Base-by-base conservation (phyloP, 2,797 vertebrate genomes). In the Cryptoprocta ferox region DNA sequence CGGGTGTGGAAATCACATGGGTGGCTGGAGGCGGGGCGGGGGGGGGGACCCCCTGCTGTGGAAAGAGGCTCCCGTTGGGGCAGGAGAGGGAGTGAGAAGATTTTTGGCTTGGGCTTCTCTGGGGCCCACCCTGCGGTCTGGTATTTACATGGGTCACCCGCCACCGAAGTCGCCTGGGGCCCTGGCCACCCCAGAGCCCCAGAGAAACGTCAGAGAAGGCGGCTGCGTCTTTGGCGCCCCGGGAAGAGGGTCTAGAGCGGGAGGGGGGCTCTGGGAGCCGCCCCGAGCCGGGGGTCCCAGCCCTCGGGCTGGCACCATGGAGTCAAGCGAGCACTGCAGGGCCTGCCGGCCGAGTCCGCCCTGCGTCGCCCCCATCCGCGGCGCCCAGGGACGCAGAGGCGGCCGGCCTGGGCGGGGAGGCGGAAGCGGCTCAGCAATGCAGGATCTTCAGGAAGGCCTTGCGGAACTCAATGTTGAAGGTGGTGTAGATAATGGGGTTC, bases 401-500 rank as follows among this genome's bases (percentile, higher is more conserved):
- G 32, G 91, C 92, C 7, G 6, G 63, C 96, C 91, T 0, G 59
- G 87, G 92, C 85, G 14, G 65, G 89, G 93, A 50, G 81, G 84
- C 0, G 24, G 76, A 94, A 79, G 97, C 85, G 56, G 97, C 94
- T 99, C 99, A 99, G 98, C 99, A 99, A 98, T 99, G 99, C 97
- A 99, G 99, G 98, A 99, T 99, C 99, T 99, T 99, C 98, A 99
- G 99, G 99, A 99, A 99, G 94, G 99, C 99, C 98, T 99, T 99
- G 98, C 99, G 99, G 98, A 99, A 99, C 98, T 99, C 99, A 0
- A 99, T 98, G 97, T 99, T 99, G 98, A 99, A 99, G 96, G 99
- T 99, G 82, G 99, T 99, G 98, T 99, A 99, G 97, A 99, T 99
- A 97, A 99, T 99, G 42, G 99, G 99, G 98, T 99, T 99, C 97